These are phyloP conservation scores for Craniophora ligustri DNA, from an alignment of 2,888 invertebrate genomes.

Conservation along the genomic window DNA sequence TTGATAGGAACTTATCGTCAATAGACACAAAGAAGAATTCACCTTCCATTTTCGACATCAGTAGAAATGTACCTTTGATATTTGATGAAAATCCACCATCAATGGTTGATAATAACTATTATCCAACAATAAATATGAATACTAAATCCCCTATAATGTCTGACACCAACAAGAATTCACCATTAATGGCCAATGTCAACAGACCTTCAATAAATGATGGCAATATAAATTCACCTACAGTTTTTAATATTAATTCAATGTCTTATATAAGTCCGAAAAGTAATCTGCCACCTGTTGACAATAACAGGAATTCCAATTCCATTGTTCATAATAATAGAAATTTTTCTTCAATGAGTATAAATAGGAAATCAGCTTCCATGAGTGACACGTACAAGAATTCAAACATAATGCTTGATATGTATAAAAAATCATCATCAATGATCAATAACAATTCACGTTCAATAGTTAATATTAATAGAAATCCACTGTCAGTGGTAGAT, in stretches of 20 bases:
- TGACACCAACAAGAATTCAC: neutral
- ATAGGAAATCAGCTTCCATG: neutral
- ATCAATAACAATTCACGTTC: neutral
- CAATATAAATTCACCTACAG: neutral
- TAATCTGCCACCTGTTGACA: neutral
- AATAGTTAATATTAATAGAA: neutral
- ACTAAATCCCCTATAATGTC: neutral
- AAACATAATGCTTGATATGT: neutral
- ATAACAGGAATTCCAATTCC: too few relatives aligned
- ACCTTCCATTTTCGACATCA: neutral
- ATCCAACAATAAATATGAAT: too few relatives aligned
- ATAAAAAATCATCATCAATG: neutral
- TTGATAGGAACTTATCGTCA: conserved; percentile 1
- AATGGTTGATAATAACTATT: too few relatives aligned
- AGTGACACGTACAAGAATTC: too few relatives aligned
- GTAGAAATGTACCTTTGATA: neutral
- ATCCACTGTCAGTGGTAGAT: neutral
- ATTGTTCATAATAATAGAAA: neutral
- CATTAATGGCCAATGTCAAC: neutral
- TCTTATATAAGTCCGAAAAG: neutral
- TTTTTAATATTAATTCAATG: neutral
- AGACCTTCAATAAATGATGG: neutral
- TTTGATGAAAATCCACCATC: neutral
- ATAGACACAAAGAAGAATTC: neutral
- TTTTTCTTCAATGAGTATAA: fast-evolving